These are phyloP conservation scores for Pyrrhia umbra DNA, from an alignment of 2,888 invertebrate species.

Conservation along the genomic window DNA sequence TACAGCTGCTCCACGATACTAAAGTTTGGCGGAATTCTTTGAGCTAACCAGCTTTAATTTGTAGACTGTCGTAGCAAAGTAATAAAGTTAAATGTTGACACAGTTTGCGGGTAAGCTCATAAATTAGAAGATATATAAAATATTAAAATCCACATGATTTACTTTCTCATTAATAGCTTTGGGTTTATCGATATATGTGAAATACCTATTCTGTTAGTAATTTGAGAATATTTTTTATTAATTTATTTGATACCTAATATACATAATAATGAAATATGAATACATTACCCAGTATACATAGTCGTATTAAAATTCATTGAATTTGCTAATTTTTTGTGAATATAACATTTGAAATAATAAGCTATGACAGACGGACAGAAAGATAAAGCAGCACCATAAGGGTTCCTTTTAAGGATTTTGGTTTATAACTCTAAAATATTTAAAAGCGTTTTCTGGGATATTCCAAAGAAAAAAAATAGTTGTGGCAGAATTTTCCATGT, in stretches of 20 bases:
- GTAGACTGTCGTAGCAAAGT: constrained; percentile 13
- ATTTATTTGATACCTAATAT: not conserved
- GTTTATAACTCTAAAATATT: no score
- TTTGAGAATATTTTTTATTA: not conserved
- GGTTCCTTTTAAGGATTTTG: no score
- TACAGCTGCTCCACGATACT: constrained; percentile 33
- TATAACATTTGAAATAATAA: not conserved
- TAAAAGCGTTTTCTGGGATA: no score
- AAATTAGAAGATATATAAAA: constrained; percentile 21
- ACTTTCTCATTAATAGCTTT: constrained; percentile 2
- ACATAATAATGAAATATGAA: not conserved
- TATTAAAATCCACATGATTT: constrained; percentile 6
- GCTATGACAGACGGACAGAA: no score
- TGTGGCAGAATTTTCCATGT: no score
- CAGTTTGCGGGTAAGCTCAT: constrained; percentile 13
- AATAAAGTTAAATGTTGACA: constrained; percentile 27
- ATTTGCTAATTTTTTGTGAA: not conserved
- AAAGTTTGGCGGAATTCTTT: constrained; percentile 50
- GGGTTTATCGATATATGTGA: constrained; percentile 7
- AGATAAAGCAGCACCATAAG: no score
- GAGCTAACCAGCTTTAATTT: constrained; percentile 32
- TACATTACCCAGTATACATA: no score
- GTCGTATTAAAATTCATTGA: not conserved
- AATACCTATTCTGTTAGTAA: not conserved
- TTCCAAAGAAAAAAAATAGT: no score